phyloP scores from a whole-genome alignment of 2,797 vertebrate species.

The Xenentodon cancila region DNA sequence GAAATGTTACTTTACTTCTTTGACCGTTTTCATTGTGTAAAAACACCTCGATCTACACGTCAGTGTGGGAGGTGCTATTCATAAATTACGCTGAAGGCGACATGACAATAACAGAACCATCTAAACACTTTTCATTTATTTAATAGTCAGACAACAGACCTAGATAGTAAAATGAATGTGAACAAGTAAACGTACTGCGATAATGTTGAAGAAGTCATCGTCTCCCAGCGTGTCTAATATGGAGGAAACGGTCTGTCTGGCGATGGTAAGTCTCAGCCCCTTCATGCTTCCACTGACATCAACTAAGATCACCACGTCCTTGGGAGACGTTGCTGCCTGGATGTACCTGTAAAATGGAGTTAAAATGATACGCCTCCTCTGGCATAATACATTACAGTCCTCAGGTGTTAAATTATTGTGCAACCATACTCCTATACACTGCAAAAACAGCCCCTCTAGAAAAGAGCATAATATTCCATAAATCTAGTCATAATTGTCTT shows the following conservation, averaged over 20 bases:
- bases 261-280: constrained; percentile 94
- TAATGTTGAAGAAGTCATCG: constrained; percentile 98
- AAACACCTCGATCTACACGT: too few species aligned
- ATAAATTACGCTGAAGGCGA: too few species aligned
- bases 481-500: too few species aligned
- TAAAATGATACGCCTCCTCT: background rate
- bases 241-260: constrained; percentile 94
- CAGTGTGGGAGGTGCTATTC: too few species aligned
- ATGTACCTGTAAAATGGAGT: constrained; percentile 87
- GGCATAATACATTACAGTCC: background rate
- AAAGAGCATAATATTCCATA: too few species aligned
- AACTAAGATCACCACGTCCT: constrained; percentile 95
- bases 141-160: too few species aligned
- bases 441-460: too few species aligned
- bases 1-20: too few species aligned
- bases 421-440: background rate
- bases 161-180: background rate
- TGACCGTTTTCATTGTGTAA: too few species aligned
- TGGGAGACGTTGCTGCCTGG: constrained; percentile 96
- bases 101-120: too few species aligned
- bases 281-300: constrained; percentile 99
- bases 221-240: constrained; percentile 97
- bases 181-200: constrained; percentile 86
- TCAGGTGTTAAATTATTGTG: background rate
- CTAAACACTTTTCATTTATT: too few species aligned